phyloP scores from a whole-genome alignment of 2,888 invertebrate species.

The Stenodera caucasica region DNA sequence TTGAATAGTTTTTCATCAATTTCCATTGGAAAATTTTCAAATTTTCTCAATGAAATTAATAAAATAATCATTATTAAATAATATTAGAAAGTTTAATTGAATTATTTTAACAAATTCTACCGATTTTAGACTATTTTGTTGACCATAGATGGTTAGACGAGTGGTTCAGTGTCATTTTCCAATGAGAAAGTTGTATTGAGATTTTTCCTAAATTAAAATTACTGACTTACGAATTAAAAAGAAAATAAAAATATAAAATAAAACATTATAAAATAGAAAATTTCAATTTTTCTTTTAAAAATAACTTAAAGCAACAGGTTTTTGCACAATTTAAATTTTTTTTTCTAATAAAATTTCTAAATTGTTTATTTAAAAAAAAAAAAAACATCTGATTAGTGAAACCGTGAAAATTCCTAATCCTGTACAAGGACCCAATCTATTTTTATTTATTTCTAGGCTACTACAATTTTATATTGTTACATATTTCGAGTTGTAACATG shows the following conservation, averaged over 20 bases:
- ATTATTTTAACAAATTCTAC: not conserved
- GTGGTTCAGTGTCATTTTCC: constrained; percentile 34
- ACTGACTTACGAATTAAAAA: no score
- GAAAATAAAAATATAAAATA: no score
- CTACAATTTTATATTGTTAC: no score
- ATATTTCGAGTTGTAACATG: no score
- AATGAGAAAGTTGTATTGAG: constrained; percentile 41
- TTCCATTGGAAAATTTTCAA: not conserved
- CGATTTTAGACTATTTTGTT: constrained; percentile 9
- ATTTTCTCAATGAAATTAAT: not conserved
- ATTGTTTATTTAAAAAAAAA: no score
- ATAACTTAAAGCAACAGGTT: not conserved
- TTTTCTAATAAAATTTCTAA: not conserved
- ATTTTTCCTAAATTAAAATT: not conserved
- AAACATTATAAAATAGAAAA: no score
- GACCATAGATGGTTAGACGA: constrained; percentile 43
- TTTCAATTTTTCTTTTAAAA: no score
- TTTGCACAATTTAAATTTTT: not conserved
- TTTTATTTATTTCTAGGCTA: constrained; percentile 5
- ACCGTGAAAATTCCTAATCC: not conserved
- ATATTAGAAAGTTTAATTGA: not conserved
- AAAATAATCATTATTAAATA: not conserved
- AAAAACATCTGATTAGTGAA: not conserved
- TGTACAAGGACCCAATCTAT: constrained; percentile 1
- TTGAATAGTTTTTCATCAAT: constrained; percentile 37